These are phyloP conservation scores for Echinometra lucunter DNA, from an alignment of 53 echinoderm and acorn worm genomes.

Conservation along the genomic window DNA sequence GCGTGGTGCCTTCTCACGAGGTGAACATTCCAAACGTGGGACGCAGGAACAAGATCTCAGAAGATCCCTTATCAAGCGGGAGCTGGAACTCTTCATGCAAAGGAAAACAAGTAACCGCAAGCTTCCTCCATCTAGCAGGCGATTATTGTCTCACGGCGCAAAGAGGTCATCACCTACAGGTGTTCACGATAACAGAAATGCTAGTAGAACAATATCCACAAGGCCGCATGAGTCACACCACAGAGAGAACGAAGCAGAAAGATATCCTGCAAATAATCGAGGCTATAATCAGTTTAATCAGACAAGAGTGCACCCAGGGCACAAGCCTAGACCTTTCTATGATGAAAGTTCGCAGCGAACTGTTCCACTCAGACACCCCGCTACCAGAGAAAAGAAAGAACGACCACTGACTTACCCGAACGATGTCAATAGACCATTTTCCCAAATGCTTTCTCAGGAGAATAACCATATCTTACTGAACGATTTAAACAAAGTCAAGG, in stretches of 20 bases:
- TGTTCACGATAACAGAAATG: not conserved
- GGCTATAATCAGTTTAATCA: not conserved
- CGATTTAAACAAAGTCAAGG: not conserved
- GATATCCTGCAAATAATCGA: not conserved
- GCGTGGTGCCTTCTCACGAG: not conserved
- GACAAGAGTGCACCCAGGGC: not conserved
- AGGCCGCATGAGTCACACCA: not conserved
- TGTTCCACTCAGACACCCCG: constrained; percentile 7
- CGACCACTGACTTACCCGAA: constrained; percentile 28
- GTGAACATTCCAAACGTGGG: not conserved
- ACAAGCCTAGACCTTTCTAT: not conserved
- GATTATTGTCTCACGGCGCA: not conserved
- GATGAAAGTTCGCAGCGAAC: not conserved
- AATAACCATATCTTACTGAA: not conserved
- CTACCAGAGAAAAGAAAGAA: not conserved
- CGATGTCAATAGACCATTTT: constrained; percentile 39
- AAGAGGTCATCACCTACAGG: not conserved
- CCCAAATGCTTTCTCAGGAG: not conserved
- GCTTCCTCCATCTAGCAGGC: not conserved
- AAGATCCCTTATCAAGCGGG: constrained; percentile 12
- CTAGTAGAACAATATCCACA: not conserved
- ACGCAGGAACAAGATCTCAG: not conserved
- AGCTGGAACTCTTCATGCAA: constrained; percentile 41
- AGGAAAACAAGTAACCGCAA: not conserved
- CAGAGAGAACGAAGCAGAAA: not conserved